Conservation (phyloP, 2,888 invertebrate genomes). For the Nycteola revayana region DNA sequence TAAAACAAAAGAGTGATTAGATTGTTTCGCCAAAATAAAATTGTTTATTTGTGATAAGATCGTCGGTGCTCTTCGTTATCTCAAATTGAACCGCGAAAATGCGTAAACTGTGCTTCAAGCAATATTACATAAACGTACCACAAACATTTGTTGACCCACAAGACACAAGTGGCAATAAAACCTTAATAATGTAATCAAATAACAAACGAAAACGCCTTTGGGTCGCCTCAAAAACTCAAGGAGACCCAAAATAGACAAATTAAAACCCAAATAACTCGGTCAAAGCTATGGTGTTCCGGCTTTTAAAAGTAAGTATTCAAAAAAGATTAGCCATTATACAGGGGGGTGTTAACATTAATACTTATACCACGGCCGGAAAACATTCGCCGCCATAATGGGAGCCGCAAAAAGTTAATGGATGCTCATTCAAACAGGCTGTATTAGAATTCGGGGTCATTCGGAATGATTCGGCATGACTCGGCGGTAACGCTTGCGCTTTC, state of each 20-base stretch:
- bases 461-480: conserved; percentile 50
- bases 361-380: conserved; percentile 42
- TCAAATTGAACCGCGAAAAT: too few relatives aligned
- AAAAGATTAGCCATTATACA: conserved; percentile 41
- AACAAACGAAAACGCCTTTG: too few relatives aligned
- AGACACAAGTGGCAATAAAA: too few relatives aligned
- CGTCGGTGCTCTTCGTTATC: too few relatives aligned
- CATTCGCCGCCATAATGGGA: conserved; percentile 45
- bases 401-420: conserved; percentile 58
- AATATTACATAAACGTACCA: too few relatives aligned
- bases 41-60: too few relatives aligned
- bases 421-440: conserved; percentile 35
- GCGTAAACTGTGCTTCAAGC: too few relatives aligned
- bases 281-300: conserved; percentile 18
- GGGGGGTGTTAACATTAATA: conserved; percentile 30
- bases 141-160: too few relatives aligned
- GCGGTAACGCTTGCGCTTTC: conserved; percentile 27
- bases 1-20: too few relatives aligned
- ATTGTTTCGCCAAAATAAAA: too few relatives aligned
- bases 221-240: too few relatives aligned
- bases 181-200: too few relatives aligned
- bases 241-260: conserved; percentile 14
- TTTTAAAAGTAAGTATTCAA: conserved; percentile 36
- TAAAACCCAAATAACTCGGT: conserved; percentile 10
- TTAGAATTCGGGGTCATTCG: conserved; percentile 28